A percentile compares a stretch with the other conserved stretches of the same genome.
Evolutionary conservation across 2,797 vertebrate species (phyloP).

Genomic region (Pelobates cultripes): DNA sequence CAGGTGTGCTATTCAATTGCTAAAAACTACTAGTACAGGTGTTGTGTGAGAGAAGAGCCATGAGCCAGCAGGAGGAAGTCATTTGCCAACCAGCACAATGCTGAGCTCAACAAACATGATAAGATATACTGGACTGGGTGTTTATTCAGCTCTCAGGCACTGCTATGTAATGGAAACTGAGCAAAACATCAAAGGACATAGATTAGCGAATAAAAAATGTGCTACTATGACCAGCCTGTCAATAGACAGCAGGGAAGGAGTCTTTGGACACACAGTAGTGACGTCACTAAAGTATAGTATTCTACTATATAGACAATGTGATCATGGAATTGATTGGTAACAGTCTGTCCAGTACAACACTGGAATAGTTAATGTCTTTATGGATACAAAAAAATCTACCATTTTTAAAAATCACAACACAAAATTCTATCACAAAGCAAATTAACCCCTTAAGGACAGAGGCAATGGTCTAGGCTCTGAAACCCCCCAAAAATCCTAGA

Average conservation of each 20-base stretch:
- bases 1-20: no score
- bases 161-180: neutral
- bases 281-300: neutral
- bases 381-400: no score
- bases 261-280: slow-evolving; percentile 6
- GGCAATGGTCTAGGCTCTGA: no score
- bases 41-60: slow-evolving; percentile 5
- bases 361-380: no score
- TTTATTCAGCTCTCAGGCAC: slow-evolving; percentile 23
- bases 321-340: neutral
- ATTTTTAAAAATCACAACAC: no score
- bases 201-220: slow-evolving; percentile 19
- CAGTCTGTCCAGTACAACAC: neutral
- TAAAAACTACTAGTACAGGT: neutral
- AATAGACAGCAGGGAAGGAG: slow-evolving; percentile 10
- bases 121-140: slow-evolving; percentile 26
- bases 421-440: no score
- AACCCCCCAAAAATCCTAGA: no score
- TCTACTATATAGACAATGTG: neutral
- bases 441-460: no score
- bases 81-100: neutral
- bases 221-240: slow-evolving; percentile 3
- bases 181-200: slow-evolving; percentile 22
- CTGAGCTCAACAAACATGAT: slow-evolving; percentile 14
- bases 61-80: slow-evolving; percentile 20